phyloP scores from a whole-genome alignment of 2,888 invertebrate species.

The Trissolcus brochymenae region DNA sequence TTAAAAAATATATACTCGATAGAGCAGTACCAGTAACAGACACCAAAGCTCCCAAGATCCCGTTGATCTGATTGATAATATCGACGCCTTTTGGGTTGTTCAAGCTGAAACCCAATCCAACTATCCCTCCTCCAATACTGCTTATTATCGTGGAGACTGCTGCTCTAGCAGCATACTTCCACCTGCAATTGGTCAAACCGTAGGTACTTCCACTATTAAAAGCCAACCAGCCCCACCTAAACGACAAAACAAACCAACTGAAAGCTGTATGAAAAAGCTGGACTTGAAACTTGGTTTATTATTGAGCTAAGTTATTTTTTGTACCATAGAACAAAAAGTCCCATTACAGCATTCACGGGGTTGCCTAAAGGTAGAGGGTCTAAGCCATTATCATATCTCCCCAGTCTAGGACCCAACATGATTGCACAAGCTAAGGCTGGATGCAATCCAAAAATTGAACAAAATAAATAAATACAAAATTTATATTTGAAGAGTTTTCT shows the following conservation, averaged over 20 bases:
- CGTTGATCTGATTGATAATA: slow-evolving; percentile 91
- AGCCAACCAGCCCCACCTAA: slow-evolving; percentile 95
- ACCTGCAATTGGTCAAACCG: slow-evolving; percentile 88
- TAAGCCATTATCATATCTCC: slow-evolving; percentile 87
- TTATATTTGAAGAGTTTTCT: neutral
- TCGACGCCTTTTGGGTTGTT: slow-evolving; percentile 84
- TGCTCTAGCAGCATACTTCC: slow-evolving; percentile 93
- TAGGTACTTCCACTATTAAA: slow-evolving; percentile 95
- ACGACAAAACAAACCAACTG: neutral
- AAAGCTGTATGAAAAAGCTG: neutral
- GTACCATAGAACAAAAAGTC: slow-evolving; percentile 91
- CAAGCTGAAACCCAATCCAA: slow-evolving; percentile 79
- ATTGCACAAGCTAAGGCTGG: slow-evolving; percentile 90
- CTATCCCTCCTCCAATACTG: slow-evolving; percentile 91
- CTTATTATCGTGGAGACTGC: slow-evolving; percentile 94
- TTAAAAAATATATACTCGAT: no score
- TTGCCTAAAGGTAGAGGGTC: slow-evolving; percentile 88
- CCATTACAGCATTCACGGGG: slow-evolving; percentile 94
- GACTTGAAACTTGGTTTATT: neutral
- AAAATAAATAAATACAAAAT: neutral
- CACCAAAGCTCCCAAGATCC: slow-evolving; percentile 90
- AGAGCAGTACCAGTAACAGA: slow-evolving; percentile 86
- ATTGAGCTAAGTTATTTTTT: no score
- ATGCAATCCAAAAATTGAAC: neutral
- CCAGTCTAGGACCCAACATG: slow-evolving; percentile 92